Base-by-base conservation (phyloP, 2,797 vertebrate genomes). In the Cossypha polioptera region DNA sequence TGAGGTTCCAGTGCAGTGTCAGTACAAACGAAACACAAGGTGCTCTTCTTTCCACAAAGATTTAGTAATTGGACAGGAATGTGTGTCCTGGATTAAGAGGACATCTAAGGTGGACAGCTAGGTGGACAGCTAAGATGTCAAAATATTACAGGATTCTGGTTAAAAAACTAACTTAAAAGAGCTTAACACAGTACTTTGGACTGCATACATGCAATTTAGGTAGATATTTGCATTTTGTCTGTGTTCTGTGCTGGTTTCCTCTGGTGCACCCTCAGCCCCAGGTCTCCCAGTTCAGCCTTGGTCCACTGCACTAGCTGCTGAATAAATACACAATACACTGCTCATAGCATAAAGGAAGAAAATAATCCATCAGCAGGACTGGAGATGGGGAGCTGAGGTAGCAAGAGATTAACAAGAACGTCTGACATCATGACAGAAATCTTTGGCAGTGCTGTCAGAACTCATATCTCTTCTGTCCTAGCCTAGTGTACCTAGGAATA, bases 391-490 rank as follows among this genome's bases (percentile, higher is more conserved):
- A 94, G 79, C 73, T 92, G 82, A 92, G 36, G 85, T 80, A 94
- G 73, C 54, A 92, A 90, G 89, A 91, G 79, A 96, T 96, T 94
- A 94, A 94, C 82, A 84, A 78, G 69, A 62, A 72, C 1, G 0
- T 72, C 82, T 86, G 91, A 94, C 35, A 79, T 91, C 62, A 81
- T 83, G 71, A 91, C 91, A 94, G 85, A 94, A 94, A 86, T 90
- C 73, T 91, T 94, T 79, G 89, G 62, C 89, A 91, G 43, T 2
- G 10, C 22, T 94, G 88, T 90, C 94, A 4, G 62, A 71, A 66
- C 48, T 94, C 75, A 78, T 81, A 91, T 86, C 87, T 91, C 69
- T 83, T 92, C 84, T 94, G 68, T 93, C 65, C 81, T 72, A 84
- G 42, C 43, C 58, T 67, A 33, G 26, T 72, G 74, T 57, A 75